A percentile compares a stretch with the other conserved stretches of the same genome.
Evolutionary conservation across 2,797 vertebrate species (phyloP).

Genomic region (Sebastes cheni): DNA sequence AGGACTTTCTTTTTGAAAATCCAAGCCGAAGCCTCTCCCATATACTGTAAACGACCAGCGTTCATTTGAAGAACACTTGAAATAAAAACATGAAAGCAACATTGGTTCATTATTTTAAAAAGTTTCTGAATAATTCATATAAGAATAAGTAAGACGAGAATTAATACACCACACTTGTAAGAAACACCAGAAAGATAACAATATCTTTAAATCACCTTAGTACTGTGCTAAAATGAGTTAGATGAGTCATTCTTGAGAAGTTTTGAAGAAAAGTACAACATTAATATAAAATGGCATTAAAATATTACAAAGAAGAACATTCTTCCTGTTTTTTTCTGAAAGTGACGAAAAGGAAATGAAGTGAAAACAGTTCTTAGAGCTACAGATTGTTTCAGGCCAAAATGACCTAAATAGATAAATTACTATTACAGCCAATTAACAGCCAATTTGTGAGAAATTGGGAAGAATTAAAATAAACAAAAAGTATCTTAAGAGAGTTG

Average conservation of each 20-base stretch:
- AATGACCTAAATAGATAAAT: not conserved
- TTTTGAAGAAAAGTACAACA: not conserved
- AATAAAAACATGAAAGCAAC: slow-evolving; percentile 20
- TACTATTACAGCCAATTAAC: not conserved
- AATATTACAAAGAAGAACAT: not conserved
- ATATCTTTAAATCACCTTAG: not conserved
- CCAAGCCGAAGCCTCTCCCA: not conserved
- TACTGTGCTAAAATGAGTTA: not conserved
- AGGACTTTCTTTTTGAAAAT: not conserved
- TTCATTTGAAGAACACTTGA: not conserved
- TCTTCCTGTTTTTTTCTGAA: not conserved
- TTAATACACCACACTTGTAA: not conserved
- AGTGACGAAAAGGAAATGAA: not conserved
- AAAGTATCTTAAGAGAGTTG: too few species aligned
- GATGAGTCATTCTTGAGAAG: not conserved
- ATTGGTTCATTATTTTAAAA: not conserved
- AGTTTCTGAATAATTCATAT: slow-evolving; percentile 26
- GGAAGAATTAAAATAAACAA: not conserved
- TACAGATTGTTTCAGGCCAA: not conserved
- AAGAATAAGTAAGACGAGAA: not conserved
- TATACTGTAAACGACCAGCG: not conserved
- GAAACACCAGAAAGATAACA: not conserved
- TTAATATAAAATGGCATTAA: not conserved
- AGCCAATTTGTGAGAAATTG: not conserved
- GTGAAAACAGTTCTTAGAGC: not conserved